phyloP scores from a whole-genome alignment of 2,797 vertebrate species.

The Coranthus polyacanthus region DNA sequence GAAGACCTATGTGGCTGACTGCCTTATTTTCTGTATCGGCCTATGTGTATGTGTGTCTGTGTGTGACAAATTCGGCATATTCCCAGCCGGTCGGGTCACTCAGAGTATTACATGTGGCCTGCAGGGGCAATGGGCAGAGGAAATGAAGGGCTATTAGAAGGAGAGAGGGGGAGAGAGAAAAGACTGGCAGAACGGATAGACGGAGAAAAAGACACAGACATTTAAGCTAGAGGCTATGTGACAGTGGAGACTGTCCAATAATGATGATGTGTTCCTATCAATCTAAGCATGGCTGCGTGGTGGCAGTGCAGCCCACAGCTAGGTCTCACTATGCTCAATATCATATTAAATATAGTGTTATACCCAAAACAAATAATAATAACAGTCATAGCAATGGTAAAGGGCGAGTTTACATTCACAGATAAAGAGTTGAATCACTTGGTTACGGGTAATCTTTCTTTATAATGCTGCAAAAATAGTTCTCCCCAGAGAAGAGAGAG shows the following conservation, averaged over 20 bases:
- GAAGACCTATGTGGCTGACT: constrained; percentile 59
- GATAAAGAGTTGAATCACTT: constrained; percentile 69
- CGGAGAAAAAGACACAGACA: constrained; percentile 66
- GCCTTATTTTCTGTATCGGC: constrained; percentile 35
- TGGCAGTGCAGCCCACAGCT: constrained; percentile 55
- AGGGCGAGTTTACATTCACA: constrained; percentile 68
- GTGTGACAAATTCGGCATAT: constrained; percentile 71
- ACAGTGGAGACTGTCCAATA: constrained; percentile 79
- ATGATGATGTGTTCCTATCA: constrained; percentile 78
- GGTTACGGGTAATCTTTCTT: constrained; percentile 68
- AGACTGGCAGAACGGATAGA: constrained; percentile 63
- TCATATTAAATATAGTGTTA: constrained; percentile 67
- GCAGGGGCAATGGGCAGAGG: constrained; percentile 79
- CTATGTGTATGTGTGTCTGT: constrained; percentile 8
- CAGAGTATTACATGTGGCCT: constrained; percentile 84
- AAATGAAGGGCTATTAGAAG: constrained; percentile 82
- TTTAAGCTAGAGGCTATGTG: constrained; percentile 79
- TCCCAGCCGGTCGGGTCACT: constrained; percentile 78
- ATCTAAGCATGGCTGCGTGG: constrained; percentile 59
- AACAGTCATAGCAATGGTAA: constrained; percentile 65
- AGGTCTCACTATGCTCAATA: constrained; percentile 51
- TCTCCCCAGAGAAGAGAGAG: constrained; percentile 61
- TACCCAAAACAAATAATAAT: constrained; percentile 75
- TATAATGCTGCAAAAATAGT: constrained; percentile 70
- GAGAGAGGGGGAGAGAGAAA: constrained; percentile 58